Percentiles rank a stretch among this genome's conserved stretches.
phyloP scores from a whole-genome alignment of 2,888 invertebrate species.

The Stenodema calcarata region DNA sequence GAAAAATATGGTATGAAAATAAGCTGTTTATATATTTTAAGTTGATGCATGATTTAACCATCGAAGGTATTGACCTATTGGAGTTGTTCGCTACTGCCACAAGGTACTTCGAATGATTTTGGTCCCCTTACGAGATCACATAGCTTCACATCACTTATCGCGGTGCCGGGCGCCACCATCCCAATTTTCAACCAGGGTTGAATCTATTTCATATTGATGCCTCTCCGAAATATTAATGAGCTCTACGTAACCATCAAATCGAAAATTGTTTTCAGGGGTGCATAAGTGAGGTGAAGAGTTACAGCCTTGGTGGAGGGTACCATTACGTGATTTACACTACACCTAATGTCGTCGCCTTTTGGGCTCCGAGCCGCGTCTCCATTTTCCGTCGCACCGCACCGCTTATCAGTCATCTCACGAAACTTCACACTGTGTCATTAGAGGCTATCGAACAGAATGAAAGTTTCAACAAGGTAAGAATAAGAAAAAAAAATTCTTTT shows the following conservation, averaged over 20 bases:
- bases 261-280: background rate
- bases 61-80: too few species aligned
- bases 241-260: background rate
- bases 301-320: background rate
- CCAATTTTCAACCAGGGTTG: background rate
- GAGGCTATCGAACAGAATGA: background rate
- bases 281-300: background rate
- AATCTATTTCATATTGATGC: background rate
- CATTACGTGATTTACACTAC: background rate
- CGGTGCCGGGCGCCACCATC: background rate
- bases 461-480: background rate
- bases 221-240: background rate
- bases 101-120: too few species aligned
- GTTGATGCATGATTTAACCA: too few species aligned
- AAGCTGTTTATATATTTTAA: too few species aligned
- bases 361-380: background rate
- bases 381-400: background rate
- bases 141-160: background rate
- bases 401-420: conserved; percentile 29
- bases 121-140: too few species aligned
- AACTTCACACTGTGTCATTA: background rate
- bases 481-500: background rate
- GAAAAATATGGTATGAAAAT: too few species aligned
- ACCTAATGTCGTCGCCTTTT: background rate
- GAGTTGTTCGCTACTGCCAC: too few species aligned